These are phyloP conservation scores for Halichoeres trimaculatus DNA, from an alignment of 2,113 vertebrate genomes.

Conservation along the genomic window DNA sequence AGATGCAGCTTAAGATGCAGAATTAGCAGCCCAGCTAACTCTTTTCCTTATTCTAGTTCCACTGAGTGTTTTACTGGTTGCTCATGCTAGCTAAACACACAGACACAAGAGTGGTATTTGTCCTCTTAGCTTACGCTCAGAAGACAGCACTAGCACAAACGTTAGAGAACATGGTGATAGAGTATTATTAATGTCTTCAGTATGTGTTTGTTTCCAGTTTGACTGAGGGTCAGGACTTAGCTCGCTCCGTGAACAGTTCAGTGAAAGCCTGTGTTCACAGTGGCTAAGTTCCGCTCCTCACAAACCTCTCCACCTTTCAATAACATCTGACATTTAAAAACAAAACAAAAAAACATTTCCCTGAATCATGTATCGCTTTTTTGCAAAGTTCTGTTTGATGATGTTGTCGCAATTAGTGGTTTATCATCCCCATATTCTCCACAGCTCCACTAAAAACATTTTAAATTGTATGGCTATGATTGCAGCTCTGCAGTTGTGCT, in stretches of 20 bases:
- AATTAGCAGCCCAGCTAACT: no score
- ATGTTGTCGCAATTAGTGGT: no score
- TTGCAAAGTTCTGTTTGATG: no score
- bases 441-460: not conserved
- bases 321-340: conserved; percentile 2
- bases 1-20: no score
- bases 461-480: not conserved
- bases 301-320: conserved; percentile 62
- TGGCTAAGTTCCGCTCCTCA: conserved; percentile 91
- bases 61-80: not conserved
- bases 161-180: not conserved
- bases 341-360: not conserved
- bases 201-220: conserved; percentile 55
- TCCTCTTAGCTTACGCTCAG: not conserved
- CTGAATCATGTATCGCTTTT: no score
- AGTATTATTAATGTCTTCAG: not conserved
- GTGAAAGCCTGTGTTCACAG: conserved; percentile 86
- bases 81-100: not conserved
- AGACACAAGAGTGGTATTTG: not conserved
- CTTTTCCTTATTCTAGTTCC: no score
- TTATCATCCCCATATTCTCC: not conserved
- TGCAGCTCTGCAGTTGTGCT: no score
- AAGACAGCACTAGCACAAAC: not conserved
- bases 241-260: conserved; percentile 89
- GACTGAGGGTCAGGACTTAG: conserved; percentile 87